phyloP scores from a whole-genome alignment of 2,797 vertebrate species.

The Gymnocypris eckloni region DNA sequence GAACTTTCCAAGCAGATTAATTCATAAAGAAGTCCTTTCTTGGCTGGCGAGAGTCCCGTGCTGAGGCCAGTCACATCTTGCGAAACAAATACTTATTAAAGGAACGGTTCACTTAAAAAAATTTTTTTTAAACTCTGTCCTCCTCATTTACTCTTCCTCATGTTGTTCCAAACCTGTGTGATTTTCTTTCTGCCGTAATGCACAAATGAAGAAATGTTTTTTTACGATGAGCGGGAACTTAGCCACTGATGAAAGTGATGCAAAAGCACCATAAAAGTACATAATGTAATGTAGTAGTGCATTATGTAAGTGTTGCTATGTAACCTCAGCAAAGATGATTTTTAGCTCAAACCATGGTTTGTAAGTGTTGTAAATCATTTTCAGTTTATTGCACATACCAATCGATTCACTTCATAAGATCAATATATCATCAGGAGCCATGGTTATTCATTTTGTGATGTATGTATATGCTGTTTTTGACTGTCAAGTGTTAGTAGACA shows the following conservation, averaged over 20 bases:
- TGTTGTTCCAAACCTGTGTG: not conserved
- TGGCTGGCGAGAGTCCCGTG: conserved; percentile 47
- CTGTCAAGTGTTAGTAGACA: not conserved
- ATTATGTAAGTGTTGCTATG: not conserved
- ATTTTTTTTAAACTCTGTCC: not conserved
- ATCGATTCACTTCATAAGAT: too few species aligned
- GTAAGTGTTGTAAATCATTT: not conserved
- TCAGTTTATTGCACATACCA: not conserved
- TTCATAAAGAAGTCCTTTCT: conserved; percentile 66
- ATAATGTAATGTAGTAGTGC: not conserved
- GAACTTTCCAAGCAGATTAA: conserved; percentile 69
- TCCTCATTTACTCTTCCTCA: not conserved
- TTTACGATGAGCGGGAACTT: not conserved
- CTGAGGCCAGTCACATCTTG: conserved; percentile 63
- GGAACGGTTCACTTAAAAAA: not conserved
- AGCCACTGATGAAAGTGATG: not conserved
- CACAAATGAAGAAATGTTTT: not conserved
- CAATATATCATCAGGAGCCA: not conserved
- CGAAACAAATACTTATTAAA: conserved; percentile 64
- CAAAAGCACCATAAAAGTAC: not conserved
- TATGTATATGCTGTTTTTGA: not conserved
- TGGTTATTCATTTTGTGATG: not conserved
- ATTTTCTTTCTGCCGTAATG: not conserved
- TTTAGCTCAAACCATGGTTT: not conserved
- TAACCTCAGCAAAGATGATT: not conserved